Percentiles rank a stretch among this genome's conserved stretches.
phyloP scores from a whole-genome alignment of 1,140 invertebrate species.

The Drosophila baimaii region DNA sequence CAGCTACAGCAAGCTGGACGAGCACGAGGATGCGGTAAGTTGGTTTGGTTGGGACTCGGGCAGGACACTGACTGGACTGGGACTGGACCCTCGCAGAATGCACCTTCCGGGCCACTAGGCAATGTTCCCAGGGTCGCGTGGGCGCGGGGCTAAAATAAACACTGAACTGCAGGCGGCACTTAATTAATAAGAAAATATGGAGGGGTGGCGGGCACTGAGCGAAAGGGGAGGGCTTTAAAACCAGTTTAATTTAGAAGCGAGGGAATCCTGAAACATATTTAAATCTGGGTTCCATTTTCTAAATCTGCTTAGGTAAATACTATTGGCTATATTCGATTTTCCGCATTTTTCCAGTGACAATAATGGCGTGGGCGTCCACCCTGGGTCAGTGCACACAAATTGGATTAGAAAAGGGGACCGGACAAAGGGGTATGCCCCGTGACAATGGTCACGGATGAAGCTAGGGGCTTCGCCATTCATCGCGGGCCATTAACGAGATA shows the following conservation, averaged over 20 bases:
- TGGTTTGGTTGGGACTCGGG: conserved; percentile 26
- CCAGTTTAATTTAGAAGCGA: not conserved
- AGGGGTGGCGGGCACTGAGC: not conserved
- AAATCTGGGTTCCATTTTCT: not conserved
- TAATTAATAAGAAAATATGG: conserved; percentile 68
- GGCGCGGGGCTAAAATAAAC: conserved; percentile 58
- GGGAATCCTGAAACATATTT: no score
- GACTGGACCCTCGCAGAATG: conserved; percentile 14
- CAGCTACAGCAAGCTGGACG: conserved; percentile 93
- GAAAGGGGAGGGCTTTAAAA: not conserved
- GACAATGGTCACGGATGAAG: conserved; percentile 44
- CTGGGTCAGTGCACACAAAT: conserved; percentile 64
- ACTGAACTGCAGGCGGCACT: conserved; percentile 54
- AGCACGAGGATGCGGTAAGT: conserved; percentile 91
- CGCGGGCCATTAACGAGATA: conserved; percentile 68
- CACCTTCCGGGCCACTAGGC: conserved; percentile 68
- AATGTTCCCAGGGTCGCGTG: conserved; percentile 47
- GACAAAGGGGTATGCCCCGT: conserved; percentile 9
- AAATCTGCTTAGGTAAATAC: no score
- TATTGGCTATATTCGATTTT: not conserved
- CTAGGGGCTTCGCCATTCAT: conserved; percentile 26
- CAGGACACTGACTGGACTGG: not conserved
- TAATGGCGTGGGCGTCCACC: conserved; percentile 3
- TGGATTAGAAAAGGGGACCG: conserved; percentile 53
- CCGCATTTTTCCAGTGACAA: not conserved